Base-by-base conservation (phyloP, 1,140 invertebrate species). In the Drosophila prosaltans region DNA sequence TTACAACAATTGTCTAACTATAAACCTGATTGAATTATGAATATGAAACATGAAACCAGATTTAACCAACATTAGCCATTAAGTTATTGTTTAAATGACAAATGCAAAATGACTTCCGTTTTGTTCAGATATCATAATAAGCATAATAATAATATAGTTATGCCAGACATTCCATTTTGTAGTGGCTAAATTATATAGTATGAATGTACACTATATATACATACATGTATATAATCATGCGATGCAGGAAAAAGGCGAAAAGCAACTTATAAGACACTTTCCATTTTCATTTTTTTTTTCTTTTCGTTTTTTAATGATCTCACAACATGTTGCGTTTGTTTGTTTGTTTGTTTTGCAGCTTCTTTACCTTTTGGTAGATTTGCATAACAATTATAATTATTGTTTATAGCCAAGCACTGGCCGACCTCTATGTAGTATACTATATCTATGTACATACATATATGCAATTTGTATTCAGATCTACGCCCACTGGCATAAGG, bases 341-440 rank as follows among this genome's bases (percentile, higher is more conserved):
- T 21, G 45, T 66, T 60, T 32, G 58, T n/a, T 60, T 65, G 63
- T 67, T 63, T 77, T 54, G 36, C 70, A 80, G 82, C 84, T 69
- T 88, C 83, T 83, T 80, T 78, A 36, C 16, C 45, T 26, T 62
- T 41, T 6, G 7, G 45, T 6, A 55, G 41, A 74, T 78, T 78
- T 86, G 82, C 82, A 86, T 86, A 86, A 88, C 69, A 76, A 80
- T 74, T 57, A 63, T 71, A 61, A 51, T 69, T 65, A 36, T 57
- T 65, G 73, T 62, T 21, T 51, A 43, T 55, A 68, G 36, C 63
- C 32, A 66, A 68, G 69, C 69, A 59, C 57, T 65, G 65, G 63
- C 72, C 72, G 65, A 60, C 72, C 72, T 43, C 41, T 43, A 43
- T 43, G 2, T 43, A 43, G 32, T 36, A 36, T 16, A 43, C 0